A percentile compares a stretch with the other conserved stretches of the same genome.
Conservation (phyloP, 2,113 vertebrate species). For the Eurystomus gularis region DNA sequence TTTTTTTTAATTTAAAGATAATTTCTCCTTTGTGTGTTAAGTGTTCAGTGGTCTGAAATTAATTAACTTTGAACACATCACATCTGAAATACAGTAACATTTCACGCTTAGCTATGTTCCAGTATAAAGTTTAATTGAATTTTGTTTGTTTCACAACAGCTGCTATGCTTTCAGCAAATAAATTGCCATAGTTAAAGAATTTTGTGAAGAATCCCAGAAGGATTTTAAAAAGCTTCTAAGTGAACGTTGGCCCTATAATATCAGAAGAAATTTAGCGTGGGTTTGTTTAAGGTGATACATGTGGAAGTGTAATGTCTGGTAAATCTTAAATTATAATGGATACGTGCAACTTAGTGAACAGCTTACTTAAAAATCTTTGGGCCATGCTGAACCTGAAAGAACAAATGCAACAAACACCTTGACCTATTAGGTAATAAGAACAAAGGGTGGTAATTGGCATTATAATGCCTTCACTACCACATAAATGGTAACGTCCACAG, state of each 20-base stretch:
- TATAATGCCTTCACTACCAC: neutral
- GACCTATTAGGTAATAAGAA: neutral
- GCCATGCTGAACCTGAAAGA: neutral
- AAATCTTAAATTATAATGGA: neutral
- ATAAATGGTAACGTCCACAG: neutral
- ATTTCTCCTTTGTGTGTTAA: neutral
- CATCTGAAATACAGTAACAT: neutral
- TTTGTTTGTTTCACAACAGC: neutral
- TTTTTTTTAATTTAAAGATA: neutral
- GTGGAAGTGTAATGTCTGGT: neutral
- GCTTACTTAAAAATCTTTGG: neutral
- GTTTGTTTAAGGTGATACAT: neutral
- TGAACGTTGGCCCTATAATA: accelerated
- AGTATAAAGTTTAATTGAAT: neutral
- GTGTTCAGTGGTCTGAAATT: neutral
- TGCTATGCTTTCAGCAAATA: neutral
- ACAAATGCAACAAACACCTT: neutral
- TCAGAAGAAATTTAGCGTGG: neutral
- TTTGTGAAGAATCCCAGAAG: neutral
- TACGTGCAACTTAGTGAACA: neutral
- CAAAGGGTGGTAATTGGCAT: neutral
- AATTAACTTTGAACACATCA: neutral
- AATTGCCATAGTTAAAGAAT: neutral
- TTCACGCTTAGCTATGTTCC: neutral
- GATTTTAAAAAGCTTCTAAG: neutral